Evolutionary conservation across 2,797 vertebrate species (phyloP).

Genomic region (Tragopan temminckii): DNA sequence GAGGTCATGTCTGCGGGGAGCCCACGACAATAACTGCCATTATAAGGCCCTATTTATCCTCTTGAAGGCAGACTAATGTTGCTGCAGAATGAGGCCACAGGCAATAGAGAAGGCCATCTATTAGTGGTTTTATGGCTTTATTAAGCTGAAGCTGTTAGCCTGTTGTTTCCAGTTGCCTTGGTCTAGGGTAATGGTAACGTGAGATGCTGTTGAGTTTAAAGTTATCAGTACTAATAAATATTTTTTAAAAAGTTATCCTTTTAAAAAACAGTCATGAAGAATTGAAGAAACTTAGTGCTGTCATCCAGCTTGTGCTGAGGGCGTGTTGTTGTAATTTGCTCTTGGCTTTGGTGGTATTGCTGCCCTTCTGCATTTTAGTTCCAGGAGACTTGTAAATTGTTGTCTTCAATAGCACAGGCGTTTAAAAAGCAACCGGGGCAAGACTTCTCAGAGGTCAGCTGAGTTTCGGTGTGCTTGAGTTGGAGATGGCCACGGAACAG

Average conservation of each 20-base stretch:
- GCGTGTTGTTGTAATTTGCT: neutral
- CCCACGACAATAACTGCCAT: constrained; percentile 41
- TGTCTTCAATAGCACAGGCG: neutral
- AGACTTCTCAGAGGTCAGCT: neutral
- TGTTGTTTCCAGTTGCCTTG: neutral
- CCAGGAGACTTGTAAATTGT: neutral
- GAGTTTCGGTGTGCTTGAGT: neutral
- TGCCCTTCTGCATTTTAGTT: neutral
- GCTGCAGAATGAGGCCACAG: neutral
- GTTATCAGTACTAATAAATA: neutral
- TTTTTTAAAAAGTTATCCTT: neutral
- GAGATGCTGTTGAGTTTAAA: neutral
- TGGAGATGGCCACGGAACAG: neutral
- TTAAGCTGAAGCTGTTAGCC: neutral
- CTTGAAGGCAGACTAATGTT: neutral
- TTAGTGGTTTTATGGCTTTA: constrained; percentile 15
- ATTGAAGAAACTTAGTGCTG: neutral
- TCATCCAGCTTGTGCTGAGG: neutral
- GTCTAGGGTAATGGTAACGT: neutral
- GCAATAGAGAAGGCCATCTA: neutral
- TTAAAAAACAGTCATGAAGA: neutral
- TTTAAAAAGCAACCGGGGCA: neutral
- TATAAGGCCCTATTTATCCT: constrained; percentile 48
- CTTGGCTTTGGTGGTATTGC: neutral
- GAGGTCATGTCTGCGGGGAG: constrained; percentile 73